Base-by-base conservation (phyloP, 2,113 vertebrate genomes). In the Laterallus jamaicensis region DNA sequence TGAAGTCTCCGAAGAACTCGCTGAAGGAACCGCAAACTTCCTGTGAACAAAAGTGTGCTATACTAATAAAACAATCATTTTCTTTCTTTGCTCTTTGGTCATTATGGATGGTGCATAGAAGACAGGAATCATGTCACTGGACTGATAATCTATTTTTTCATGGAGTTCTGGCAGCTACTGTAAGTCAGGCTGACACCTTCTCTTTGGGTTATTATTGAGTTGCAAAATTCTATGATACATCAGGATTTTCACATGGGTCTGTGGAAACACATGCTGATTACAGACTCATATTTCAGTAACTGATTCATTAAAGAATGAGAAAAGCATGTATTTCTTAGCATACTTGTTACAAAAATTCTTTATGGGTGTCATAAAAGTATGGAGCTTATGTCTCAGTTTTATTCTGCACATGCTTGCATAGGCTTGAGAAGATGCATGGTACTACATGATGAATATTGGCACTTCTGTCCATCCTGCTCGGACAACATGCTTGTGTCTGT, bases 201-300 rank as follows among this genome's bases (percentile, higher is more conserved):
- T 77, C 52, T 52, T 77, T 28, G 42, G 15, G 25, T 84, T 90
- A 55, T 70, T 83, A 68, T 31, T 86, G 26, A 28, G 58, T 16
- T 78, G 64, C 42, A 29, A 84, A 77, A 16, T 40, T 81, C 32
- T 81, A 32, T 82, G 74, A 76, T 62, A 49, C 11, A 67, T 82
- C 37, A 86, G 31, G 50, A 66, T 88, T 94, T 94, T 90, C 37
- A 71, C 54, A 92, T 22, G 17, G 44, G 19, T 67, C 40, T 82
- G 35, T 63, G 50, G 37, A 92, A 31, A 59, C 11, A 16, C 11
- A 15, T 12, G 9, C 4, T 80, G 49, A 19, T 52, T 50, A 55
- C 4, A 31, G 64, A 87, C 22, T 47, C 11, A 1, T 89, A 60
- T 83, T 86, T 90, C 50, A 88, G 54, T 68, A 76, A 82, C 6